A percentile compares a stretch with the other conserved stretches of the same genome.
These are phyloP conservation scores for Sphaeridia pumilis DNA, from an alignment of 2,888 invertebrate genomes.

Conservation along the genomic window DNA sequence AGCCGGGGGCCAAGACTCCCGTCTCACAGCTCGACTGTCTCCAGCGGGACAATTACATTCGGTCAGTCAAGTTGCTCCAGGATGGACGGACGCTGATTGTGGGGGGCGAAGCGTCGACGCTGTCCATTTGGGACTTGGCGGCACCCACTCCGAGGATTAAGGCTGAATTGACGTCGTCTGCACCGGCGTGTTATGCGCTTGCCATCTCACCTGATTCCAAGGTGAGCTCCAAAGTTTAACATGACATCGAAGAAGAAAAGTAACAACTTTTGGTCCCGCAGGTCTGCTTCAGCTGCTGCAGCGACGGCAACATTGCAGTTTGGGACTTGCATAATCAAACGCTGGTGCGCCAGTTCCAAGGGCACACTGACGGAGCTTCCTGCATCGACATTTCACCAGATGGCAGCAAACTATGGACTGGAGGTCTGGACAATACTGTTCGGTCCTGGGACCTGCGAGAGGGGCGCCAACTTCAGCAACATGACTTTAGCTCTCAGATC, in stretches of 20 bases:
- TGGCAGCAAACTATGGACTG: constrained; percentile 86
- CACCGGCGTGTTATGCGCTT: constrained; percentile 93
- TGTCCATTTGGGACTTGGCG: constrained; percentile 91
- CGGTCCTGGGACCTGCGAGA: constrained; percentile 88
- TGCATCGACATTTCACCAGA: constrained; percentile 91
- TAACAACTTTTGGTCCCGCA: constrained; percentile 36
- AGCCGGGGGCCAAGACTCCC: constrained; percentile 71
- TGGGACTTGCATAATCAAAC: constrained; percentile 93
- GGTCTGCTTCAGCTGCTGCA: constrained; percentile 95
- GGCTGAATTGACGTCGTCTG: constrained; percentile 83
- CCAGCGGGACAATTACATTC: constrained; percentile 89
- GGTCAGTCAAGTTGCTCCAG: constrained; percentile 83
- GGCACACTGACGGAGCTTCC: constrained; percentile 89
- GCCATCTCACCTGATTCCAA: constrained; percentile 92
- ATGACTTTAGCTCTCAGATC: constrained; percentile 81
- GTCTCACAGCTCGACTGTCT: constrained; percentile 86
- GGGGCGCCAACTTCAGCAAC: constrained; percentile 80
- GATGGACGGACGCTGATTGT: constrained; percentile 89
- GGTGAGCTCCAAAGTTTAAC: too few species aligned
- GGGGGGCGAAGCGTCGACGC: constrained; percentile 87
- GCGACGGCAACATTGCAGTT: constrained; percentile 91
- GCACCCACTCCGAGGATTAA: constrained; percentile 82
- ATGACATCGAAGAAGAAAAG: too few species aligned
- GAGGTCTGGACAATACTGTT: constrained; percentile 87
- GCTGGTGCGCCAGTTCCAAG: constrained; percentile 76